Percentiles rank a stretch among this genome's conserved stretches.
Conservation (phyloP, 2,888 invertebrate species). For the Helicoverpa assulta region DNA sequence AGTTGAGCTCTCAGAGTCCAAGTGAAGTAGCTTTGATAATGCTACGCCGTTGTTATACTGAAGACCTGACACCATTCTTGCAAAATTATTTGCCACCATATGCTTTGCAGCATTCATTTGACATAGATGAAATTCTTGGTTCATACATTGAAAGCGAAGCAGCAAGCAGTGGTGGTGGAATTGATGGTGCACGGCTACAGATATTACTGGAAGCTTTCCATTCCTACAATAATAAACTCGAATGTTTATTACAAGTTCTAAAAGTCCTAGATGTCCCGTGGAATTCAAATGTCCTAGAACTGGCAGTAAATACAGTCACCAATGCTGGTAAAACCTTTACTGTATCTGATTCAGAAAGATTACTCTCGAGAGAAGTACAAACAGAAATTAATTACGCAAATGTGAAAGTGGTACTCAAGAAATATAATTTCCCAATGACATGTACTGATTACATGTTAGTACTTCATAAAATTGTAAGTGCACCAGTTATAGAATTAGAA, state of each 20-base stretch:
- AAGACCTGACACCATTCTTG: slow-evolving; percentile 83
- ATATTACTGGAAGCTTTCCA: slow-evolving; percentile 81
- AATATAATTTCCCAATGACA: slow-evolving; percentile 84
- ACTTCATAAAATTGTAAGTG: slow-evolving; percentile 80
- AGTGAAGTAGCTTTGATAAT: slow-evolving; percentile 85
- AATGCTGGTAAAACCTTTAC: slow-evolving; percentile 81
- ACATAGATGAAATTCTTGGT: slow-evolving; percentile 82
- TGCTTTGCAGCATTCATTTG: slow-evolving; percentile 81
- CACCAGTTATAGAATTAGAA: slow-evolving; percentile 74
- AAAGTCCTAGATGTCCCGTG: slow-evolving; percentile 86
- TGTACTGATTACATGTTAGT: slow-evolving; percentile 82
- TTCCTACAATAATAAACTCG: slow-evolving; percentile 77
- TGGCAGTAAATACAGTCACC: slow-evolving; percentile 79
- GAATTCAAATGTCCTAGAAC: slow-evolving; percentile 75
- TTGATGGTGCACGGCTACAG: slow-evolving; percentile 81
- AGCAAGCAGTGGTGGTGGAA: slow-evolving; percentile 80
- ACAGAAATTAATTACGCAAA: slow-evolving; percentile 85
- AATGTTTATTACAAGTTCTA: slow-evolving; percentile 83
- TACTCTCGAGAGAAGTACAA: slow-evolving; percentile 81
- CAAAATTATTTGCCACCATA: slow-evolving; percentile 83
- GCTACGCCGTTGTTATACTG: slow-evolving; percentile 87
- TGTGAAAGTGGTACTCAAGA: slow-evolving; percentile 85
- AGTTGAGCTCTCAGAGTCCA: slow-evolving; percentile 82
- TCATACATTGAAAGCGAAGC: slow-evolving; percentile 85
- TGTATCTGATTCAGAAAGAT: slow-evolving; percentile 77